Evolutionary conservation across 2,888 invertebrate genomes (phyloP), one percentile per base, ranked within the genome.

Genomic region (Atrina japonica): DNA sequence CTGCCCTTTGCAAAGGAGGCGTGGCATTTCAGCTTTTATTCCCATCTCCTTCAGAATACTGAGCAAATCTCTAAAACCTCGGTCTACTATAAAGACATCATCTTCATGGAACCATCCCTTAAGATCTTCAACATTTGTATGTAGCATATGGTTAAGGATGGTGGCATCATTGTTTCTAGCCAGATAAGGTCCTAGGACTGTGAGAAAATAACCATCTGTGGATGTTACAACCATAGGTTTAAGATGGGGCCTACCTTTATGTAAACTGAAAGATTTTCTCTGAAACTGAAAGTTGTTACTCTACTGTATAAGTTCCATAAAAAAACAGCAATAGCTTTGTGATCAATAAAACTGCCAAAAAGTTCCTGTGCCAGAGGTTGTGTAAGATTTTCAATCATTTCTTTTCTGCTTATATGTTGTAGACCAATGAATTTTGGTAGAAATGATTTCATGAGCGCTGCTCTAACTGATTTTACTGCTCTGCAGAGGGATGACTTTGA

Each of bases 31-130:
- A 0, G 73, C 58, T 40, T 59, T 43, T 5, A 73, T 73, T 1
- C 73, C 76, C 7, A 73, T 55, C n/a, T 76, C 76, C 7, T 64
- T 52, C n/a, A 58, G 43, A 40, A 58, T 25, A 16, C 41, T 41
- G 6, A 58, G 23, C 16, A 41, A 58, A 43, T 58, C 58, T n/a
- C 58, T 18, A 23, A 43, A 58, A 23, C 58, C 43, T 23, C 58
- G 40, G 58, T 58, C 58, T 43, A 41, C 58, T 21, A 58, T 41
- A 23, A 58, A 58, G 16, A 58, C 41, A 58, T 58, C 43, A 43
- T 43, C 43, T 43, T 58, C 58, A 18, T 58, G 58, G 40, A 58
- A 40, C 58, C 41, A 58, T 21, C 43, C 58, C 21, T 43, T 40
- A 11, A 41, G 40, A 23, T 25, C 25, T 25, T 58, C 14, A 70